Percentiles rank a stretch among this genome's conserved stretches.
These are phyloP conservation scores for Melipona beecheii DNA, from an alignment of 2,888 invertebrate genomes.

Conservation along the genomic window DNA sequence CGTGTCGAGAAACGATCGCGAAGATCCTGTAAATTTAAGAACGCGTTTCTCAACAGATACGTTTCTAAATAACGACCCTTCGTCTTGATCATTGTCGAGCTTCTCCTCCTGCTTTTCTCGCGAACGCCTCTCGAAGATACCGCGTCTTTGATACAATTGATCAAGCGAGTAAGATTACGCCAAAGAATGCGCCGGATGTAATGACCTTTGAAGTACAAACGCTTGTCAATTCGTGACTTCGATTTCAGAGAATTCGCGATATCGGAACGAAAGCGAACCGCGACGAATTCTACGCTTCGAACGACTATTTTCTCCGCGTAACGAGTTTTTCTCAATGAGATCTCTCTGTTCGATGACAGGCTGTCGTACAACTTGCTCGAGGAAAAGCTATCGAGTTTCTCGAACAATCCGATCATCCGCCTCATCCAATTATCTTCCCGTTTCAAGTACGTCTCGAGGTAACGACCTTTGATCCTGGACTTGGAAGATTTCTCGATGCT, in stretches of 20 bases:
- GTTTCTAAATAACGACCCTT: conserved; percentile 60
- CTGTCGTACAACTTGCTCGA: conserved; percentile 8
- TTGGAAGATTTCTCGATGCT: conserved; percentile 20
- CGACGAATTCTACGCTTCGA: conserved; percentile 34
- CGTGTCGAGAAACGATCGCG: not conserved
- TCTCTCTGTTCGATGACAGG: not conserved
- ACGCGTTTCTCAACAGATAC: conserved; percentile 24
- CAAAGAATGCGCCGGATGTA: conserved; percentile 55
- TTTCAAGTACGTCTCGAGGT: conserved; percentile 56
- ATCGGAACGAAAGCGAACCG: conserved; percentile 29
- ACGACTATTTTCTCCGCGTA: conserved; percentile 59
- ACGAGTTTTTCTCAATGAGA: conserved; percentile 42
- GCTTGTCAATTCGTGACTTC: conserved; percentile 13
- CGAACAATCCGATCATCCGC: conserved; percentile 31
- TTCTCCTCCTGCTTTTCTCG: conserved; percentile 11
- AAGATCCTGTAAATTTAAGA: not conserved
- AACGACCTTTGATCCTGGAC: conserved; percentile 52
- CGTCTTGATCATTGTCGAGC: conserved; percentile 37
- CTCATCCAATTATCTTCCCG: conserved; percentile 46
- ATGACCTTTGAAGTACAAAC: conserved; percentile 51
- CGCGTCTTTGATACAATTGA: conserved; percentile 16
- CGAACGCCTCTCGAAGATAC: not conserved
- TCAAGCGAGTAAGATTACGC: conserved; percentile 39
- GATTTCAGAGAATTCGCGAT: not conserved
- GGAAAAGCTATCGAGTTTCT: conserved; percentile 6